Evolutionary conservation across 2,888 invertebrate genomes (phyloP), one percentile per base, ranked within the genome.

Genomic region (Chrysodeixis includens): DNA sequence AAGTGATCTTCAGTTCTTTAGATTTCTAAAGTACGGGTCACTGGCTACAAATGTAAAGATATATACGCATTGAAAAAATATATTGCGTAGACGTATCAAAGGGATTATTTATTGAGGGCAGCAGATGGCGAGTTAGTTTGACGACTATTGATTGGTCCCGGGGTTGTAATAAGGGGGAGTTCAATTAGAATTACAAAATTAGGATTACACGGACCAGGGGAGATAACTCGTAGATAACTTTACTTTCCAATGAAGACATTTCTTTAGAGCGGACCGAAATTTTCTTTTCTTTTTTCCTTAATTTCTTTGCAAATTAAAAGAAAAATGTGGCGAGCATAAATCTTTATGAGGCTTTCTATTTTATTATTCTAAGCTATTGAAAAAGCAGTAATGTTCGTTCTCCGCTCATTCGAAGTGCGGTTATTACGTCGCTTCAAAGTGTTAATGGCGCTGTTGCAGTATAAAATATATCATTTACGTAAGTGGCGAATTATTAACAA

Each of bases 151-250:
- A 79, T 78, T 76, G 67, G 62, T 40, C 40, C 51, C 56, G 44
- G 20, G 10, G 30, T 44, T 32, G 66, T 66, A 67, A 67, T 71
- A 78, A 71, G 66, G 72, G 71, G n/a, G 53, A 32, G 53, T 52
- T 55, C 76, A 81, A 80, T 79, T 79, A 79, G 72, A 76, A 66
- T 76, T 64, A 79, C 76, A 66, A 69, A 74, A 76, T 69, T 61
- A 61, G 62, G 67, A 79, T 62, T 71, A 69, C 74, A 71, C 55
- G 60, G 61, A 58, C 78, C 49, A 32, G 58, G 65, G 62, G 62
- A 75, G 71, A 73, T 69, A 71, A 63, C 64, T 60, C 56, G 69
- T 68, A 61, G 62, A 71, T 53, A 73, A 63, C 58, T 73, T 81
- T 66, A 54, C 65, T 73, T 71, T 56, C 55, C 40, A 62, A 62